A percentile compares a stretch with the other conserved stretches of the same genome.
Evolutionary conservation across 1,140 invertebrate genomes (phyloP).

Genomic region (Euura saliciscinereae): DNA sequence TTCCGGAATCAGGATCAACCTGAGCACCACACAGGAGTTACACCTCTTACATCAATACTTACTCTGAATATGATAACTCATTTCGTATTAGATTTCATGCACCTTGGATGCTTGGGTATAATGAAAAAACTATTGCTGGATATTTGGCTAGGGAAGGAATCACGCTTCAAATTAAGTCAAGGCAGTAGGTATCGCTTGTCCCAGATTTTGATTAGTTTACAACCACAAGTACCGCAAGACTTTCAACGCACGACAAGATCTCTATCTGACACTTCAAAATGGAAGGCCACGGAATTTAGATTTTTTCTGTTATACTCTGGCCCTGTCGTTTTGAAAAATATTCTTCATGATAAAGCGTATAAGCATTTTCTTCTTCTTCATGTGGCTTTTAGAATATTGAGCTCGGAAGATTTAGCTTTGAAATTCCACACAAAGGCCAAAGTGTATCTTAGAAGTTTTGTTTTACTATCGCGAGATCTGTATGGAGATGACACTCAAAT

Average conservation of each 20-base stretch:
- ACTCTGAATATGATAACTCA: slow-evolving; percentile 20
- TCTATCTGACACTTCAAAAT: slow-evolving; percentile 7
- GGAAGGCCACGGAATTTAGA: slow-evolving; percentile 24
- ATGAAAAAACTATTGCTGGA: slow-evolving; percentile 11
- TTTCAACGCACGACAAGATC: slow-evolving; percentile 25
- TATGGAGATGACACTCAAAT: slow-evolving; percentile 16
- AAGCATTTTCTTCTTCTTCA: slow-evolving; percentile 13
- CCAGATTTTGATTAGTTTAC: too few relatives aligned
- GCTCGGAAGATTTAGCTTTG: background rate
- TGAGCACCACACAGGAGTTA: slow-evolving; percentile 20
- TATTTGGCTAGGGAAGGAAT: slow-evolving; percentile 13
- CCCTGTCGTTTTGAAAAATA: slow-evolving; percentile 1
- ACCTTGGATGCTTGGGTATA: slow-evolving; percentile 23
- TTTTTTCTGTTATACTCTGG: slow-evolving; percentile 17
- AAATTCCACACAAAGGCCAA: background rate
- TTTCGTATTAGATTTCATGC: slow-evolving; percentile 26
- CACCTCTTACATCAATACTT: slow-evolving; percentile 22
- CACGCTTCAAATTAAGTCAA: background rate
- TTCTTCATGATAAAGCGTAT: slow-evolving; percentile 7
- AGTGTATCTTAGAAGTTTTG: slow-evolving; percentile 16
- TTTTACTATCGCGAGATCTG: slow-evolving; percentile 11
- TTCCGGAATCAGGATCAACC: slow-evolving; percentile 15
- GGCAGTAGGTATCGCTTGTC: background rate
- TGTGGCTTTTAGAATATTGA: slow-evolving; percentile 10
- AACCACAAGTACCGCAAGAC: slow-evolving; percentile 23